Base-by-base conservation (phyloP, 1,140 invertebrate species). In the Zaprionus taronus region DNA sequence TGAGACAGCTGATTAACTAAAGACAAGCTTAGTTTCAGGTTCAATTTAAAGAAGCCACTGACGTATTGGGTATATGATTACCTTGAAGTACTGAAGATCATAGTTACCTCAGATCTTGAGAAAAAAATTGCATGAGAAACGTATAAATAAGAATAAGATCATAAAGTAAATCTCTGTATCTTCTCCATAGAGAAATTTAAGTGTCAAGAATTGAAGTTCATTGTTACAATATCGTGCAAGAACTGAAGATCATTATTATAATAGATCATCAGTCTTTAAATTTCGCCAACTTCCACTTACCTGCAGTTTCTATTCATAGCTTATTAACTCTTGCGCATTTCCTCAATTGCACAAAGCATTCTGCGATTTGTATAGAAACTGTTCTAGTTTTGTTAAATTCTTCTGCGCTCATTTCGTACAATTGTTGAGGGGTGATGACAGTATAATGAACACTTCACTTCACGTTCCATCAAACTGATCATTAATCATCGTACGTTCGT, bases 391-490 rank as follows among this genome's bases (percentile, higher is more conserved):
- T 28, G 2, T 22, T 0, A 12, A 53, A 53, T 53, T 53, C 49
- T 60, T 11, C 31, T 34, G 57, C n/a, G 51, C 41, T 76, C 73
- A 77, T 57, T 85, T 71, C 47, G 73, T 56, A 72, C 66, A 78
- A 89, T 80, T 78, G 77, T 75, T 68, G 55, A 58, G 49, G 53
- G 62, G 58, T 77, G 84, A 87, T 73, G 84, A 89, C 84, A 86
- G 80, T 87, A 79, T 90, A 81, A 89, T 87, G 85, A 87, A 68
- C 68, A 64, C 67, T 64, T 75, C 66, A 75, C 41, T 56, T 71
- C 65, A 63, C 17, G 36, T 49, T 38, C 51, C n/a, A 47, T 47
- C n/a, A 47, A 47, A 47, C 41, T 7, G 49, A 76, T 87, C 84
- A 89, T 89, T 79, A 90, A 89, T 89, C 84, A 89, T 83, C 69